phyloP scores from a whole-genome alignment of 2,888 invertebrate species.

The Platycheirus rosarum region DNA sequence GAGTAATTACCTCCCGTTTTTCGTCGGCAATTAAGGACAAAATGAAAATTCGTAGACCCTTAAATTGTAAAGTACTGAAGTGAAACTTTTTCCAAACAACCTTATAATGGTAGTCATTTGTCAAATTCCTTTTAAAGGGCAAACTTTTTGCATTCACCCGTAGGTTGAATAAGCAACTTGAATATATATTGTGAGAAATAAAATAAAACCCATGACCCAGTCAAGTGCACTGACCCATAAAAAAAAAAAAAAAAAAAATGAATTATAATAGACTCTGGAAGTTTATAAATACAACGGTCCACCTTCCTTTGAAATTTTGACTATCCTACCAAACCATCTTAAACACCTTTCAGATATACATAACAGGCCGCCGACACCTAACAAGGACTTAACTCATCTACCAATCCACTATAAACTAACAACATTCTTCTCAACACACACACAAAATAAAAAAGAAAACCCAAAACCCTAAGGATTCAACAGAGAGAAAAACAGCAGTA shows the following conservation, averaged over 20 bases:
- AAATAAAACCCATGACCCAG: slow-evolving; percentile 52
- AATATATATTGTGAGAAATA: slow-evolving; percentile 34
- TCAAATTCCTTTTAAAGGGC: slow-evolving; percentile 44
- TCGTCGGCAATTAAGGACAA: slow-evolving; percentile 23
- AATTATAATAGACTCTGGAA: too few species aligned
- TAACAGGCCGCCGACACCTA: slow-evolving; percentile 8
- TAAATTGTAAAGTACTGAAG: slow-evolving; percentile 46
- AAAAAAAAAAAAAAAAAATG: slow-evolving; percentile 25
- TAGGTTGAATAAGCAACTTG: slow-evolving; percentile 26
- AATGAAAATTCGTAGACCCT: slow-evolving; percentile 57
- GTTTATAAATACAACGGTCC: slow-evolving; percentile 46
- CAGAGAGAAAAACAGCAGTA: slow-evolving; percentile 24
- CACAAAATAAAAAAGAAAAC: neutral
- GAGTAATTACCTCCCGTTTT: slow-evolving; percentile 10
- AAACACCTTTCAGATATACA: slow-evolving; percentile 40
- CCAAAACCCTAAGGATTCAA: slow-evolving; percentile 43
- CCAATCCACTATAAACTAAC: slow-evolving; percentile 51
- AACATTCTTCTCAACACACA: slow-evolving; percentile 51
- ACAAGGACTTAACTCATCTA: slow-evolving; percentile 14
- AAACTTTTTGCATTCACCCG: slow-evolving; percentile 26
- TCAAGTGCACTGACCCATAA: slow-evolving; percentile 67
- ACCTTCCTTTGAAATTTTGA: slow-evolving; percentile 25
- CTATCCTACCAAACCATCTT: slow-evolving; percentile 8
- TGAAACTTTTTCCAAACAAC: slow-evolving; percentile 27
- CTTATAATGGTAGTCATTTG: slow-evolving; percentile 41